Base-by-base conservation (phyloP, 2,113 vertebrate genomes). In the Solea senegalensis region DNA sequence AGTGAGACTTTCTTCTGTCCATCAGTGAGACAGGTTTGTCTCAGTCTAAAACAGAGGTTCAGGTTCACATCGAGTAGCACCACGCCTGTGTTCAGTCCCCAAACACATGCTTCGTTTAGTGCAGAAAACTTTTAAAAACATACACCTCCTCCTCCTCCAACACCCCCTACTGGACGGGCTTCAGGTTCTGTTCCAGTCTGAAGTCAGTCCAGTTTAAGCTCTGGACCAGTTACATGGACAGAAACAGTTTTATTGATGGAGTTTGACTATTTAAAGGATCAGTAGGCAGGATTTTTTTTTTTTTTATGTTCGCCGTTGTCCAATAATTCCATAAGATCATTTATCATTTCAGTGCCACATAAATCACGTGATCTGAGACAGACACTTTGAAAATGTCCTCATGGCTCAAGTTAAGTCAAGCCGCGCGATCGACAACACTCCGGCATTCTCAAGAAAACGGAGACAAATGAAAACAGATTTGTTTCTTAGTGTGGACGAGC, bases 101-200 rank as follows among this genome's bases (percentile, higher is more conserved):
- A 85, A 87, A 91, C 90, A 90, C 88, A 88, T 16, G 84, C 90
- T 86, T 91, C 82, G 83, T 84, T 91, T 93, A 94, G 94, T 93
- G 93, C 93, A 94, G 88, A 86, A 90, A 65, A 90, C 86, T 79
- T 85, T 69, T 69, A 75, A 85, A 76, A 65, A 78, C 61, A 74
- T 10, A 9, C 15, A 8, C 49, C 14, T 1, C 45, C 45, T 12
- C 45, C 12, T 11, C 43, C 50, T 60, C 28, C 1, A 49, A 49
- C 4, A 6, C 55, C 27, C 40, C 66, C 45, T 13, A 58, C 43
- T 5, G 27, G 70, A 69, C 60, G 28, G 80, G 86, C 83, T 88
- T 84, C 78, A 80, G 80, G 64, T 65, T 48, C 45, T 48, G 45
- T 48, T 13, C 1, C 5, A 6, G 34, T 34, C 34, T 34, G 34